Percentiles rank a stretch among this genome's conserved stretches.
Evolutionary conservation across 2,888 invertebrate genomes (phyloP).

Genomic region (Polietes domitor): DNA sequence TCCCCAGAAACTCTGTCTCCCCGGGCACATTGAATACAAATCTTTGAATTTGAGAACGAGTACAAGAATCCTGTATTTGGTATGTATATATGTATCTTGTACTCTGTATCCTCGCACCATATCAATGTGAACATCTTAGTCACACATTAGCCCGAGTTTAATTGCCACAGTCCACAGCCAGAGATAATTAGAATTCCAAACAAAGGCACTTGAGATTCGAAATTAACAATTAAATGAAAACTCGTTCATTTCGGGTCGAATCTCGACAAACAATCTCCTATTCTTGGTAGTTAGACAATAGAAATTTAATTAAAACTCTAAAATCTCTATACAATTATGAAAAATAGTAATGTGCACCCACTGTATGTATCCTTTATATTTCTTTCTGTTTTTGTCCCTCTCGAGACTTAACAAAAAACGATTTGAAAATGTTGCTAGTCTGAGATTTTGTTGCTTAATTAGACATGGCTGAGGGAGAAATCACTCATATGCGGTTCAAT

Average conservation of each 20-base stretch:
- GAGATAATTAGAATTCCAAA: conserved; percentile 34
- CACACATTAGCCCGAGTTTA: conserved; percentile 57
- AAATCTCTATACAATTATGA: neutral
- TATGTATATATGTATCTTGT: too few species aligned
- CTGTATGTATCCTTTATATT: too few species aligned
- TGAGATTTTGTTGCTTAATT: conserved; percentile 21
- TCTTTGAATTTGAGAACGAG: neutral
- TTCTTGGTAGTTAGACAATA: neutral
- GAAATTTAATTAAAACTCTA: conserved; percentile 43
- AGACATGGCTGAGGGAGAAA: neutral
- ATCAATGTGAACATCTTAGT: conserved; percentile 43
- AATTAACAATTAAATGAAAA: conserved; percentile 42
- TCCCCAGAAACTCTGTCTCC: neutral
- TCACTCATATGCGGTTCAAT: conserved; percentile 2
- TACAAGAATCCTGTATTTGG: neutral
- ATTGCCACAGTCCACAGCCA: conserved; percentile 40
- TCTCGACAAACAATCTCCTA: conserved; percentile 19
- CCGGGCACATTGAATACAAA: neutral
- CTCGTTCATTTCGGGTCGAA: neutral
- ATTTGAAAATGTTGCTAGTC: neutral
- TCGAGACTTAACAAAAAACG: neutral
- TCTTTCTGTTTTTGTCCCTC: neutral
- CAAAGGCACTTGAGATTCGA: conserved; percentile 3
- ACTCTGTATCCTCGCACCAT: neutral
- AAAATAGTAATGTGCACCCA: neutral